These are phyloP conservation scores for Dendrocincla tyrannina DNA, from an alignment of 2,797 vertebrate species.

Conservation along the genomic window DNA sequence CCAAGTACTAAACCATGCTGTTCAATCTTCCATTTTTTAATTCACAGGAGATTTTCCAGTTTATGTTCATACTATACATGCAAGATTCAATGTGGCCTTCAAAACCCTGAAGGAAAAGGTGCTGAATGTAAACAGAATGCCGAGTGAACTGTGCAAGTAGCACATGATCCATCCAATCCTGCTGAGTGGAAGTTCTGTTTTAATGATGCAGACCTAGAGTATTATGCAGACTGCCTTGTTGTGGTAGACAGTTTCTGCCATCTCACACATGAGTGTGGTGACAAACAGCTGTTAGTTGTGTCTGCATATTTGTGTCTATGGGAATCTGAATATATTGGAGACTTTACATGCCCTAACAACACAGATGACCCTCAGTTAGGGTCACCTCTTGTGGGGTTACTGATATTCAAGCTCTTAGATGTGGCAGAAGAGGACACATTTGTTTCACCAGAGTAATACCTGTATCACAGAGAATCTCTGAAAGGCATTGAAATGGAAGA, in stretches of 20 bases:
- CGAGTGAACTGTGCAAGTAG: background rate
- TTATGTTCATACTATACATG: background rate
- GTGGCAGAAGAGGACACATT: background rate
- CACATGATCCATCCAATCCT: background rate
- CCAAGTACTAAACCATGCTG: background rate
- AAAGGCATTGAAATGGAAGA: background rate
- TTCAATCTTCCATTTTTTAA: background rate
- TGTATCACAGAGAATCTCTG: background rate
- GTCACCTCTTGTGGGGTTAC: background rate
- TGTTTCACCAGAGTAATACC: rapidly evolving
- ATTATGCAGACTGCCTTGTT: background rate
- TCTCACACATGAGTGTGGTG: background rate
- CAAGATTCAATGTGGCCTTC: background rate
- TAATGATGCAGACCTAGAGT: background rate
- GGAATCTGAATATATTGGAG: background rate
- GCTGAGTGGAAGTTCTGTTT: background rate
- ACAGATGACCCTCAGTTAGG: background rate
- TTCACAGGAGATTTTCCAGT: background rate
- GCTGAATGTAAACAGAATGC: background rate
- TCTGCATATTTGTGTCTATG: background rate
- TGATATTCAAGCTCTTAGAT: background rate
- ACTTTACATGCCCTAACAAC: background rate
- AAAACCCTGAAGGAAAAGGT: background rate
- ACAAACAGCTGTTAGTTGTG: background rate
- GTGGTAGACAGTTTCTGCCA: background rate